A percentile compares a stretch with the other conserved stretches of the same genome.
Conservation (phyloP, 1,140 invertebrate genomes). For the Daktulosphaira vitifoliae region DNA sequence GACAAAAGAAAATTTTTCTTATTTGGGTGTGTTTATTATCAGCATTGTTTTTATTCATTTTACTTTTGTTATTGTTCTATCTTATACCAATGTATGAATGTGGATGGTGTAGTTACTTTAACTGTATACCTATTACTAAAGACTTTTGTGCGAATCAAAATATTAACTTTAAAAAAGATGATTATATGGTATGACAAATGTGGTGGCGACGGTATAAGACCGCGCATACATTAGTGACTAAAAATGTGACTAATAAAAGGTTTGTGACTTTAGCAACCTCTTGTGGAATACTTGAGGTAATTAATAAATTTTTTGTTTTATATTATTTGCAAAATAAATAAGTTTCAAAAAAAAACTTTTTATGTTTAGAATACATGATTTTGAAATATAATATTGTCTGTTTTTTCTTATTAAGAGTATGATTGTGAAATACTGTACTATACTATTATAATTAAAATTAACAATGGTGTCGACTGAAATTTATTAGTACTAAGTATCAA, state of each 20-base stretch:
- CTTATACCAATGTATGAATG: slow-evolving; percentile 83
- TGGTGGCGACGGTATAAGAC: slow-evolving; percentile 35
- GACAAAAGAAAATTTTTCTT: slow-evolving; percentile 65
- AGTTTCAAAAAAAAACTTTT: slow-evolving; percentile 1
- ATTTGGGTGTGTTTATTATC: slow-evolving; percentile 71
- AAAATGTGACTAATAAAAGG: too few relatives aligned
- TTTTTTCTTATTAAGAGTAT: background rate
- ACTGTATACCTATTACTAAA: slow-evolving; percentile 80
- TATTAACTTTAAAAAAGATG: slow-evolving; percentile 68
- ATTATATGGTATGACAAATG: slow-evolving; percentile 54
- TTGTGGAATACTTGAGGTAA: slow-evolving; percentile 15
- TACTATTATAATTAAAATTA: slow-evolving; percentile 6
- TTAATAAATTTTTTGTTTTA: background rate
- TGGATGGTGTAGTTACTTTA: slow-evolving; percentile 79
- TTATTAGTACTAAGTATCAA: too few relatives aligned
- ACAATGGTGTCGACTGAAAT: too few relatives aligned
- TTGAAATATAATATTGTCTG: background rate
- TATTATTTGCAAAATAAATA: background rate
- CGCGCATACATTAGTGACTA: slow-evolving; percentile 30
- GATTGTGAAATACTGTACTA: too few relatives aligned
- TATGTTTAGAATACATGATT: slow-evolving; percentile 10
- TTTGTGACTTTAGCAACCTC: slow-evolving; percentile 30
- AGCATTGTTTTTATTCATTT: slow-evolving; percentile 62
- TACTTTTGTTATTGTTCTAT: slow-evolving; percentile 77
- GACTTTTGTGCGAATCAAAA: slow-evolving; percentile 90